A percentile compares a stretch with the other conserved stretches of the same genome.
Conservation (phyloP, 2,888 invertebrate species). For the Sminthurinus aureus region DNA sequence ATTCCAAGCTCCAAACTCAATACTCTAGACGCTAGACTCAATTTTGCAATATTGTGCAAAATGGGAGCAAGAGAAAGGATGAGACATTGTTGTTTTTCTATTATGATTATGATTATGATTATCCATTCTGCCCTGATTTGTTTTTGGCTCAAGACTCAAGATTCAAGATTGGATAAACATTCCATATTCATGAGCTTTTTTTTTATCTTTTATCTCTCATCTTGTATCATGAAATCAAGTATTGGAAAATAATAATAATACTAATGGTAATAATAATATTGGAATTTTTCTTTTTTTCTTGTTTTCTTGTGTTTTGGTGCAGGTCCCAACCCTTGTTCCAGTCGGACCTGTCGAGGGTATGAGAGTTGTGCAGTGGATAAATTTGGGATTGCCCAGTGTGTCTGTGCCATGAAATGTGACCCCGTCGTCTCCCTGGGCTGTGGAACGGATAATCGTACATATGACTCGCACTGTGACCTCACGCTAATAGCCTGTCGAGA, state of each 20-base stretch:
- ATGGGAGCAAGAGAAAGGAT: neutral
- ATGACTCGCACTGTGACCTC: conserved; percentile 66
- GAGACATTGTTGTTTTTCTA: neutral
- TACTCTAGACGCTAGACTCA: no score
- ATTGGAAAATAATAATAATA: neutral
- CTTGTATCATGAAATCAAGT: neutral
- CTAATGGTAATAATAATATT: conserved; percentile 2
- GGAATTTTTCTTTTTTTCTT: conserved; percentile 24
- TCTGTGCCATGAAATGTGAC: conserved; percentile 83
- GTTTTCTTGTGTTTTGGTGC: conserved; percentile 36
- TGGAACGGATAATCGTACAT: conserved; percentile 63
- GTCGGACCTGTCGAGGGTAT: conserved; percentile 77
- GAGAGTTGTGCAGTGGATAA: conserved; percentile 84
- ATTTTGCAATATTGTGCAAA: no score
- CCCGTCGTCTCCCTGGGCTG: conserved; percentile 73
- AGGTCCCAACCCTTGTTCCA: conserved; percentile 84
- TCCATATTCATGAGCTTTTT: no score
- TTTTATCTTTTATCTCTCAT: neutral
- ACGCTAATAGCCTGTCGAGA: conserved; percentile 64
- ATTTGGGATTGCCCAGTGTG: conserved; percentile 82
- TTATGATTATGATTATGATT: neutral
- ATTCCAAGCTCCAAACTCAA: neutral
- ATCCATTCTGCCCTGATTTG: neutral
- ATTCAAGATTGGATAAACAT: no score
- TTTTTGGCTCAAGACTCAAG: no score